These are phyloP conservation scores for Arizona elegans DNA, from an alignment of 2,113 vertebrate genomes.

Conservation along the genomic window DNA sequence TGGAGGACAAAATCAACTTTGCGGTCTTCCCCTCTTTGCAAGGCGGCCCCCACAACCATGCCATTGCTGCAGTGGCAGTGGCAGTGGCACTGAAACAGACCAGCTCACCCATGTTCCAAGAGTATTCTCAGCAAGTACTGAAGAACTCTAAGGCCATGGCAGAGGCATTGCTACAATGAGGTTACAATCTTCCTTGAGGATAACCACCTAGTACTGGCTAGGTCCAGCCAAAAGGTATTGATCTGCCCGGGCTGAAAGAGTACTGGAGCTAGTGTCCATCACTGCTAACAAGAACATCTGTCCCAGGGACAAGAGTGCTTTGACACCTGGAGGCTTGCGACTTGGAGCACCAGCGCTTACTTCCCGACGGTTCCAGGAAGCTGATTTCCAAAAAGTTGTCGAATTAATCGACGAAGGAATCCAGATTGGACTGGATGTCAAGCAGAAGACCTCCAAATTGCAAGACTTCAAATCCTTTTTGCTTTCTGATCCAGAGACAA, in stretches of 20 bases:
- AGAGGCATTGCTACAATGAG: too few relatives aligned
- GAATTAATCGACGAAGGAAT: conserved; percentile 92
- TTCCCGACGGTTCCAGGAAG: conserved; percentile 86
- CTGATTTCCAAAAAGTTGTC: conserved; percentile 88
- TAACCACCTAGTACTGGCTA: conserved; percentile 91
- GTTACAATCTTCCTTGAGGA: conserved; percentile 69
- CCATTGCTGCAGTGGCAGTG: too few relatives aligned
- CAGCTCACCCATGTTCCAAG: too few relatives aligned
- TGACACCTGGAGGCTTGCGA: conserved; percentile 88
- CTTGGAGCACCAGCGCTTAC: conserved; percentile 90
- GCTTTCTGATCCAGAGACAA: conserved; percentile 79
- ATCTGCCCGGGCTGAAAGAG: conserved; percentile 85
- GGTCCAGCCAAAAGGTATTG: conserved; percentile 90
- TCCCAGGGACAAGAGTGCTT: conserved; percentile 88
- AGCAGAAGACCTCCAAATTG: conserved; percentile 89
- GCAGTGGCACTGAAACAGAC: too few relatives aligned
- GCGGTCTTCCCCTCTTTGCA: too few relatives aligned
- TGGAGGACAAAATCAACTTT: too few relatives aligned
- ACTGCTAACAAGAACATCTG: conserved; percentile 96
- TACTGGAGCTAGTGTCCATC: conserved; percentile 90
- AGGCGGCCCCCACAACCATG: too few relatives aligned
- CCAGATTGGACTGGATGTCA: conserved; percentile 84
- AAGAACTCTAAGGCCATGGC: too few relatives aligned
- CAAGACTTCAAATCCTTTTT: conserved; percentile 90
- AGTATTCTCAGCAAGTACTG: too few relatives aligned